These are phyloP conservation scores for Gallinago stenura DNA, from an alignment of 2,797 vertebrate species.

Conservation along the genomic window DNA sequence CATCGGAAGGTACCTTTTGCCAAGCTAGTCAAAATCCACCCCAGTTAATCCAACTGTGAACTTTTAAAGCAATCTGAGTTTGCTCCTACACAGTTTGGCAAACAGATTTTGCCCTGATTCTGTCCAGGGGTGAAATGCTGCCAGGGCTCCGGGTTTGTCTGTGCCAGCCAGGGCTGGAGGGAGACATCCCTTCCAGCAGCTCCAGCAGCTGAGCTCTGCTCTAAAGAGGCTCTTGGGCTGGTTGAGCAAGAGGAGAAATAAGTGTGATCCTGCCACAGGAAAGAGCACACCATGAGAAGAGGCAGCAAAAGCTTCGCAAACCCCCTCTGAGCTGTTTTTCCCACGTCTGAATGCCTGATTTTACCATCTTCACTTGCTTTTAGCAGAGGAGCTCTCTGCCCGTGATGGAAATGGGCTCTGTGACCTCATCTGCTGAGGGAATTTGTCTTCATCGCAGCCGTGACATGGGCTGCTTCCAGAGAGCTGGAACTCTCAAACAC, in stretches of 20 bases:
- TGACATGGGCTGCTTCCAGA: neutral
- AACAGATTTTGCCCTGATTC: neutral
- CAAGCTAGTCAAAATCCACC: neutral
- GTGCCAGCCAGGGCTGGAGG: neutral
- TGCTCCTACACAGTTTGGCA: neutral
- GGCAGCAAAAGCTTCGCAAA: no score
- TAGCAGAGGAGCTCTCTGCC: neutral
- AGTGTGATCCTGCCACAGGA: neutral
- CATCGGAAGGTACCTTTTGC: neutral
- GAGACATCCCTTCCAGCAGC: neutral
- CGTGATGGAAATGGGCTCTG: neutral
- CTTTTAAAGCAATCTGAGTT: neutral
- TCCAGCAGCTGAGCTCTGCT: neutral
- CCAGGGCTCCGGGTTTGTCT: neutral
- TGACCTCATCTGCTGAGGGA: neutral
- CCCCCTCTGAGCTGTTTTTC: neutral
- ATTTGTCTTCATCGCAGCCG: neutral
- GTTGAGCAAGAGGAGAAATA: neutral
- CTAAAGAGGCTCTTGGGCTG: no score
- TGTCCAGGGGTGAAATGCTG: neutral
- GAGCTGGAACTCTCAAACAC: neutral
- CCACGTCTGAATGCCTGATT: neutral
- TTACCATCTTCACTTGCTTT: neutral
- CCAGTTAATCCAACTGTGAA: neutral
- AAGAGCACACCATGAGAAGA: rapidly evolving